A percentile compares a stretch with the other conserved stretches of the same genome.
These are phyloP conservation scores for Dromas ardeola DNA, from an alignment of 2,113 vertebrate species.

Conservation along the genomic window DNA sequence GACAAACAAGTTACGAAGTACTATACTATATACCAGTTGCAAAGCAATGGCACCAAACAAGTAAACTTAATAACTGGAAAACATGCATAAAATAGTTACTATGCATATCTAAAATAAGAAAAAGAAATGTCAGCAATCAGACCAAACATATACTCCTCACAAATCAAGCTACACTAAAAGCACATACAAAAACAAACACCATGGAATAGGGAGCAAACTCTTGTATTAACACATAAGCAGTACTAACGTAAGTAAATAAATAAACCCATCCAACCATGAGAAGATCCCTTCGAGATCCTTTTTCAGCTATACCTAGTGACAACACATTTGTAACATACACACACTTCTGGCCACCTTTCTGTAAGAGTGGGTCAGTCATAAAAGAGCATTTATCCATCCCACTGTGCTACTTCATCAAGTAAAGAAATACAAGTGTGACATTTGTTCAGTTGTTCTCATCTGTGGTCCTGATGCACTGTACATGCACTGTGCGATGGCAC, in stretches of 20 bases:
- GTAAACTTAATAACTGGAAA: not conserved
- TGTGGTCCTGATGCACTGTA: not conserved
- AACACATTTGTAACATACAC: not conserved
- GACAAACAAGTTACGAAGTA: not conserved
- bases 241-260: not conserved
- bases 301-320: not conserved
- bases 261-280: not conserved
- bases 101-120: not conserved
- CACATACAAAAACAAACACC: not conserved
- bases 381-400: not conserved
- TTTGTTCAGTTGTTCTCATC: not conserved
- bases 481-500: fast-evolving
- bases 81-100: not conserved
- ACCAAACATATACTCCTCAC: not conserved
- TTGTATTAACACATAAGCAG: not conserved
- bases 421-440: not conserved
- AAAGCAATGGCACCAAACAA: not conserved
- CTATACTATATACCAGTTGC: not conserved
- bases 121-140: not conserved
- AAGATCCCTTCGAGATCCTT: not conserved
- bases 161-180: not conserved
- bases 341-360: not conserved
- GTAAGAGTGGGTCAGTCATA: not conserved
- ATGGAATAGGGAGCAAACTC: not conserved
- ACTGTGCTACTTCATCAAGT: not conserved